phyloP scores from a whole-genome alignment of 2,113 vertebrate species.

The Calidris pugnax region DNA sequence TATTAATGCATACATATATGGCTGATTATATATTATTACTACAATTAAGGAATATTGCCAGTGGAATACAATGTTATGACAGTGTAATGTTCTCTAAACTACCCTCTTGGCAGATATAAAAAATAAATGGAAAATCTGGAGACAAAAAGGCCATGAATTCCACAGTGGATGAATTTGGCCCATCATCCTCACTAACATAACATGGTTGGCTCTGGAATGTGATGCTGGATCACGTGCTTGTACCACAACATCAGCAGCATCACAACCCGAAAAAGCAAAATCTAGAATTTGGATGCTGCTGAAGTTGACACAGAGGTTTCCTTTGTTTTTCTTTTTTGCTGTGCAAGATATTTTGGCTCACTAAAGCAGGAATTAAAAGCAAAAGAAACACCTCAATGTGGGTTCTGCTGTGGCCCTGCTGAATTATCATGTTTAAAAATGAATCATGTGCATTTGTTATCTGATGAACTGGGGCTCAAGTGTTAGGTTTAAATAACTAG shows the following conservation, averaged over 20 bases:
- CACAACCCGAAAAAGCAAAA: not conserved
- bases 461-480: not conserved
- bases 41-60: constrained; percentile 52
- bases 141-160: not conserved
- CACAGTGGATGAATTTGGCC: not conserved
- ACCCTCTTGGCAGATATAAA: constrained; percentile 47
- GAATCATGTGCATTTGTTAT: not conserved
- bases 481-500: not conserved
- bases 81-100: constrained; percentile 55
- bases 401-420: not conserved
- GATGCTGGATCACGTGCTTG: not conserved
- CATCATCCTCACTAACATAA: rapidly evolving
- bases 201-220: not conserved
- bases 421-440: not conserved
- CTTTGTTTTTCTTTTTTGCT: not conserved
- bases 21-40: constrained; percentile 62
- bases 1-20: constrained; percentile 1
- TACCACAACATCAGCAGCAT: not conserved
- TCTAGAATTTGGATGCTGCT: not conserved
- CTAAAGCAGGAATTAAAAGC: not conserved
- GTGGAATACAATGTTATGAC: constrained; percentile 56
- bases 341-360: not conserved
- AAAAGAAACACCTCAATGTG: not conserved
- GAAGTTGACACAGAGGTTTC: not conserved
- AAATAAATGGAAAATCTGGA: constrained; percentile 42